A percentile compares a stretch with the other conserved stretches of the same genome.
Conservation (phyloP, 2,888 invertebrate genomes). For the Trichacis sp. region DNA sequence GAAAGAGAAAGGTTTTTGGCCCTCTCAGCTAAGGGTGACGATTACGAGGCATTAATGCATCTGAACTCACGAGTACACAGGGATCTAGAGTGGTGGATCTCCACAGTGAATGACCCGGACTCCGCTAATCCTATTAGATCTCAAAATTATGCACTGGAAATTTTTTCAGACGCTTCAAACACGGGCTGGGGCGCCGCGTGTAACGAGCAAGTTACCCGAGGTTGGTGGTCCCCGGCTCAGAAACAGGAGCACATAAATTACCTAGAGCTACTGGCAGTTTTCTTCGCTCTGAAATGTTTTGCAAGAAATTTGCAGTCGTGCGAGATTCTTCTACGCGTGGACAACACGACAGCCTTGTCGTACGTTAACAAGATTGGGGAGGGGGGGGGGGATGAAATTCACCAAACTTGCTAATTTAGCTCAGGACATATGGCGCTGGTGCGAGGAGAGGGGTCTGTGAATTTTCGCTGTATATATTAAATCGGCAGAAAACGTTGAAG, state of each 20-base stretch:
- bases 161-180: conserved; percentile 28
- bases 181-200: conserved; percentile 9
- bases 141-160: background rate
- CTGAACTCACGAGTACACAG: background rate
- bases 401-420: background rate
- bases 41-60: conserved; percentile 4
- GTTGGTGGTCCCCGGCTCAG: conserved; percentile 12
- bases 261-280: conserved; percentile 8
- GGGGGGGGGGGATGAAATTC: conserved; percentile 7
- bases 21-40: background rate
- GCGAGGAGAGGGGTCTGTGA: conserved; percentile 4
- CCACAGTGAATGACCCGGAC: background rate
- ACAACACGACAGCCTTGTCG: conserved; percentile 4
- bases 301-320: background rate
- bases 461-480: conserved; percentile 8
- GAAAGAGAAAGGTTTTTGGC: conserved; percentile 14
- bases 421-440: conserved; percentile 10
- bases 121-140: conserved; percentile 8
- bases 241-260: conserved; percentile 9
- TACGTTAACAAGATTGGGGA: conserved; percentile 10
- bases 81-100: conserved; percentile 12
- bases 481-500: conserved; percentile 5
- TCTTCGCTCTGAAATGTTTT: no score
- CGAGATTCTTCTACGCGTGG: conserved; percentile 4
- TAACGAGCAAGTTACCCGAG: background rate